Evolutionary conservation across 1,140 invertebrate genomes (phyloP), one percentile per base, ranked within the genome.

Genomic region (Armadillidium nasatum): DNA sequence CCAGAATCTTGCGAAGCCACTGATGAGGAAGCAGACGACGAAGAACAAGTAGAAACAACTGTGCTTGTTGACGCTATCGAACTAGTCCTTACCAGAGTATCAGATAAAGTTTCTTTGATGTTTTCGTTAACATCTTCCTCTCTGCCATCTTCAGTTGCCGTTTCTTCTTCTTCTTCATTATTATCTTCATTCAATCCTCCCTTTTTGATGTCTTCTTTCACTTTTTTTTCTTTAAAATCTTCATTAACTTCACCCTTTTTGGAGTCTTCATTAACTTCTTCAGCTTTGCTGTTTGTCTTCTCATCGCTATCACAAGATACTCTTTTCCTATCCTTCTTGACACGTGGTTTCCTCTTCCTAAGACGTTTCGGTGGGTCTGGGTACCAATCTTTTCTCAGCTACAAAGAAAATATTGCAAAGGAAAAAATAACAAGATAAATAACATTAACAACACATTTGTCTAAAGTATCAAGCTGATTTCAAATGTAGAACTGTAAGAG

Each of bases 341-440:
- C 71, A 23, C 75, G 21, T 4, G 75, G 75, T 46, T 79, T 76
- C 33, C 78, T 74, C 23, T 67, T 76, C 44, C 68, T 23, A 15
- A 11, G 10, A 3, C 75, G 50, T 44, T 68, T 76, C 23, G 75
- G 75, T 9, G 46, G 71, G 50, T 79, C 75, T 11, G 75, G 75
- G 10, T 75, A 69, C 77, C 77, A 78, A 21, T 76, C 73, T 22
- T 78, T 78, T 46, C 77, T 72, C 9, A 78, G 50, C 77, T 78
- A 74, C 72, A 76, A 78, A 33, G 33, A 33, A 33, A 33, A 33
- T 33, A 33, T 33, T 33, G 1, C 33, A 33, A 33, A 33, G 33
- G 33, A 33, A 33, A 33, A 33, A 33, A 33, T 33, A 33, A 33
- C 33, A 6, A 3, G 33, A 33, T 33, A 33, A 33, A 33, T 33